These are phyloP conservation scores for Drymodes brunneopygia DNA, from an alignment of 2,113 vertebrate genomes.

Conservation along the genomic window DNA sequence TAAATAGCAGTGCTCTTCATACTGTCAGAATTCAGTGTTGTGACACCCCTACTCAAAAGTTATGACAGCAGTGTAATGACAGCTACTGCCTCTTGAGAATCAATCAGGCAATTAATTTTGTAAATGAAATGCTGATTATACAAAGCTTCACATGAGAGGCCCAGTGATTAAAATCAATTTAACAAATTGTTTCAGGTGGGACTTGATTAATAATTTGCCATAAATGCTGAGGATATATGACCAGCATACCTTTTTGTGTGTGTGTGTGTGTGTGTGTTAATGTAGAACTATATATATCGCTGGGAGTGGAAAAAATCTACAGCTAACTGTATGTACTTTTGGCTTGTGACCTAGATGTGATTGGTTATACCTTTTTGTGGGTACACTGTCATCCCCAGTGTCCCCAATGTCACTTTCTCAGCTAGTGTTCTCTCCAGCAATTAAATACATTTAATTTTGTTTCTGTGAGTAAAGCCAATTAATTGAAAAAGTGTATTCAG, in stretches of 20 bases:
- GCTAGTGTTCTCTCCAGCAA: neutral
- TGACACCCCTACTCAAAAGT: conserved; percentile 83
- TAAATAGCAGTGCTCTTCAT: conserved; percentile 77
- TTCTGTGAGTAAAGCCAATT: neutral
- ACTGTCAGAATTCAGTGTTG: conserved; percentile 77
- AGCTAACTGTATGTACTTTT: conserved; percentile 4
- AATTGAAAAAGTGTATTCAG: neutral
- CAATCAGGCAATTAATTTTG: conserved; percentile 88
- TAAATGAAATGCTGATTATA: conserved; percentile 89
- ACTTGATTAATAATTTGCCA: conserved; percentile 84
- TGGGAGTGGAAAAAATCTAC: neutral
- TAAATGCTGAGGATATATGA: conserved; percentile 76
- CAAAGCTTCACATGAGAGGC: conserved; percentile 84
- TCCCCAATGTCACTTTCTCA: neutral
- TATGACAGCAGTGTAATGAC: conserved; percentile 82
- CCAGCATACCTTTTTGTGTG: conserved; percentile 69
- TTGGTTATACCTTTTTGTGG: conserved; percentile 9
- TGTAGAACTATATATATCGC: conserved; percentile 23
- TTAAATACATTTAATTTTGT: neutral
- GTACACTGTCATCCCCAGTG: neutral
- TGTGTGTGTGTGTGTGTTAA: neutral
- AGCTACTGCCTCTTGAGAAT: conserved; percentile 82
- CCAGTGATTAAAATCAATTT: conserved; percentile 88
- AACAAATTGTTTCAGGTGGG: conserved; percentile 88
- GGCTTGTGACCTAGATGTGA: conserved; percentile 37